phyloP scores from a whole-genome alignment of 2,888 invertebrate species.

The Priocnemis perturbator region DNA sequence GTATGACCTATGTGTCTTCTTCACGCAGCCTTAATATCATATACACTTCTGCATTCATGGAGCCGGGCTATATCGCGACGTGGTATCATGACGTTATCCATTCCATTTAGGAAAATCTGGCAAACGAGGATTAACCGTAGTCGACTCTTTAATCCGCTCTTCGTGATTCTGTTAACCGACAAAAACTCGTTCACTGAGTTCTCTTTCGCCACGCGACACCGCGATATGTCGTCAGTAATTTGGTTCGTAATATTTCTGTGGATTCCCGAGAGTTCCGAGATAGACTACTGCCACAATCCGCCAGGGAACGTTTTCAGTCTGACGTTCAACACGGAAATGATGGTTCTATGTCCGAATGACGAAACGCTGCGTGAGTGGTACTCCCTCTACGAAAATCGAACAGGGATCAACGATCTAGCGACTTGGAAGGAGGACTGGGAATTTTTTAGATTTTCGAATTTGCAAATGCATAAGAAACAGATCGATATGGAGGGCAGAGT shows the following conservation, averaged over 20 bases:
- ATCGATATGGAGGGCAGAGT: constrained; percentile 39
- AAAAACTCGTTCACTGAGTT: neutral
- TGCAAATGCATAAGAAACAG: constrained; percentile 49
- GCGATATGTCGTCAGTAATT: constrained; percentile 15
- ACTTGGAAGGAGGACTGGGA: constrained; percentile 35
- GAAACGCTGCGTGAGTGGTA: constrained; percentile 54
- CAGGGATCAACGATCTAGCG: constrained; percentile 34
- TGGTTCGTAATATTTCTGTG: constrained; percentile 57
- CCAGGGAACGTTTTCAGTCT: constrained; percentile 48
- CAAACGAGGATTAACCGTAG: neutral
- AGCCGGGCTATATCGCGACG: neutral
- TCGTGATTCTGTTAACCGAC: neutral
- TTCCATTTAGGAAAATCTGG: neutral
- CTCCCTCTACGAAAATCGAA: constrained; percentile 31
- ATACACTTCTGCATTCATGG: neutral
- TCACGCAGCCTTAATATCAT: neutral
- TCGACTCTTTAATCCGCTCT: neutral
- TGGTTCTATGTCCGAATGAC: constrained; percentile 49
- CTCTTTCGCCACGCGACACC: neutral
- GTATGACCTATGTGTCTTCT: neutral
- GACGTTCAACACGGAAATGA: constrained; percentile 51
- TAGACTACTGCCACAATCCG: constrained; percentile 37
- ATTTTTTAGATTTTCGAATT: constrained; percentile 17
- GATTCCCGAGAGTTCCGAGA: constrained; percentile 8
- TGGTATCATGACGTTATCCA: neutral